Conservation (phyloP, 53 echinoderm and acorn worm species). For the Temnopleurus reevesii region DNA sequence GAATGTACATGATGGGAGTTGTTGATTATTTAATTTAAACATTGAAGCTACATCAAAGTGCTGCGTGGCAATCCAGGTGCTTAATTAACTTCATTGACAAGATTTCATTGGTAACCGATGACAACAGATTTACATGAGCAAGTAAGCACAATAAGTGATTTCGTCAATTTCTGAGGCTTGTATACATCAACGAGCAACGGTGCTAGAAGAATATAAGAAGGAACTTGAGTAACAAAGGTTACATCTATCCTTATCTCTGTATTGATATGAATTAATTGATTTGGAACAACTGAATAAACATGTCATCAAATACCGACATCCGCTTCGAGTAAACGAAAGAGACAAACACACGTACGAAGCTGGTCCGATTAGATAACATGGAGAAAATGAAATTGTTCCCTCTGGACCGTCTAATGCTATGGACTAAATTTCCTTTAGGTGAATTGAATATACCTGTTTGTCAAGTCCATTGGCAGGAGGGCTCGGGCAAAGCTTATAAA, state of each 20-base stretch:
- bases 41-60: too few relatives aligned
- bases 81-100: too few relatives aligned
- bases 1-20: too few relatives aligned
- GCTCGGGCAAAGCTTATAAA: too few relatives aligned
- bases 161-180: background rate
- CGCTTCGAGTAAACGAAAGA: background rate
- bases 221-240: background rate
- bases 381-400: background rate
- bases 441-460: too few relatives aligned
- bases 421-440: too few relatives aligned
- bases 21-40: too few relatives aligned
- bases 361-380: conserved; percentile 13
- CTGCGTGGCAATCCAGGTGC: too few relatives aligned
- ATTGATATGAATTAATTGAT: conserved; percentile 31
- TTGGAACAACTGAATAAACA: conserved; percentile 39
- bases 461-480: too few relatives aligned
- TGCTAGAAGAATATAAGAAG: background rate
- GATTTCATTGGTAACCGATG: background rate
- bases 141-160: background rate
- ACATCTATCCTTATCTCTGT: background rate
- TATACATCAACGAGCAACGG: background rate
- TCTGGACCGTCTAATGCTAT: background rate
- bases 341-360: conserved; percentile 16
- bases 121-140: background rate
- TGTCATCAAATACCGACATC: background rate